Base-by-base conservation (phyloP, 2,888 invertebrate genomes). In the Deladenus siricidicola region DNA sequence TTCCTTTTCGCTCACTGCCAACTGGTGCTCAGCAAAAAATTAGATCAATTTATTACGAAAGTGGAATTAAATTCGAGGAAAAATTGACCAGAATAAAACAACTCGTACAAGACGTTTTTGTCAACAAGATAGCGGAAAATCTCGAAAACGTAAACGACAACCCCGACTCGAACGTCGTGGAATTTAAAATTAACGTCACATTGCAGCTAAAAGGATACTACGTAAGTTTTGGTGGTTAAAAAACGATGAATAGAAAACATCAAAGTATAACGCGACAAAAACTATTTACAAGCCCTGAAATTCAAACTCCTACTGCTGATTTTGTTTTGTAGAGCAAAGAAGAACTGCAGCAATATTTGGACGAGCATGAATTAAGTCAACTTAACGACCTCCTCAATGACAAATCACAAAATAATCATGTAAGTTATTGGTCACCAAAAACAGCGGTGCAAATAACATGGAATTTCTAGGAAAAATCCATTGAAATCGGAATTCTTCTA, bases 381-480 rank as follows among this genome's bases (percentile, higher is more conserved):
- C 6, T 34, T 14, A 14, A 34, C 39, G 39, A 34, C 6, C 6
- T 34, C 14, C 14, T 34, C 6, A 10, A 6, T 14, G 39, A 34
- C 39, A 34, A 34, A 10, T 34, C 39, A 14, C 39, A 10, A 14
- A 34, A 14, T 34, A 6, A 34, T 34, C 8, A 34, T 6, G 39
- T 34, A 34, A 34, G 14, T 34, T 34, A 10, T 10, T 34, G 14
- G 6, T 34, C 14, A 10, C 14, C 39, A 34, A 34, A 34, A 34
- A 34, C 6, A 34, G n/a, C n/a, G n/a, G n/a, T 34, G 14, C 14
- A 10, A 34, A 34, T 34, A 10, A 34, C 6, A 34, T 34, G 6
- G 39, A 14, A 34, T 34, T 34, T 53, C 14, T n/a, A 53, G 53
- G 53, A 53, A n/a, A 53, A 53, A 34, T 39, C 53, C 6, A 39